Percentiles rank a stretch among this genome's conserved stretches.
Conservation (phyloP, 2,888 invertebrate genomes). For the Charanyca ferruginea region DNA sequence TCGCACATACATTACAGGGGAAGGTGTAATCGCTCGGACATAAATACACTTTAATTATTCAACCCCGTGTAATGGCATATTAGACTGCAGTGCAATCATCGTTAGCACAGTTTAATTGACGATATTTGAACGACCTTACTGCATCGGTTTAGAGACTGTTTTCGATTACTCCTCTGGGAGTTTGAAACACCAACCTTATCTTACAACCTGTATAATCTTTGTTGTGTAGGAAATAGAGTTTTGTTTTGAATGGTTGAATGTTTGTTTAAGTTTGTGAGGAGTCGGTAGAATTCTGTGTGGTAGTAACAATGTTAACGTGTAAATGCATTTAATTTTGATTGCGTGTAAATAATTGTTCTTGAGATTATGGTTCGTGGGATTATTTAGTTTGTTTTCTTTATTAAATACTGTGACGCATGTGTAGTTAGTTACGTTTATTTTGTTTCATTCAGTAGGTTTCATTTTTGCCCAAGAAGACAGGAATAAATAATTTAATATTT, state of each 20-base stretch:
- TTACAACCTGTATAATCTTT: conserved; percentile 21
- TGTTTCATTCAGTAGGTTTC: not conserved
- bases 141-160: conserved; percentile 41
- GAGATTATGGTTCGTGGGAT: conserved; percentile 29
- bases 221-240: conserved; percentile 21
- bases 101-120: conserved; percentile 58
- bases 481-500: too few relatives aligned
- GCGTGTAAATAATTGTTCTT: conserved; percentile 56
- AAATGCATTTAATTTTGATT: conserved; percentile 61
- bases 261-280: conserved; percentile 22
- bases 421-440: not conserved
- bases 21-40: conserved; percentile 49
- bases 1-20: conserved; percentile 22
- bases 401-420: conserved; percentile 5
- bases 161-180: conserved; percentile 48
- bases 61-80: conserved; percentile 53
- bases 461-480: too few relatives aligned
- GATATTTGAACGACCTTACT: conserved; percentile 41
- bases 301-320: conserved; percentile 48
- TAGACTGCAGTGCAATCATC: conserved; percentile 60
- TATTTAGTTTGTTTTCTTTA: conserved; percentile 20
- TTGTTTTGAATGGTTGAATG: conserved; percentile 4
- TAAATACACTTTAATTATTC: conserved; percentile 61
- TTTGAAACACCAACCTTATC: conserved; percentile 9
- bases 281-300: conserved; percentile 28